Evolutionary conservation across 2,888 invertebrate species (phyloP), one percentile per base, ranked within the genome.

Genomic region (Conomelus anceps): DNA sequence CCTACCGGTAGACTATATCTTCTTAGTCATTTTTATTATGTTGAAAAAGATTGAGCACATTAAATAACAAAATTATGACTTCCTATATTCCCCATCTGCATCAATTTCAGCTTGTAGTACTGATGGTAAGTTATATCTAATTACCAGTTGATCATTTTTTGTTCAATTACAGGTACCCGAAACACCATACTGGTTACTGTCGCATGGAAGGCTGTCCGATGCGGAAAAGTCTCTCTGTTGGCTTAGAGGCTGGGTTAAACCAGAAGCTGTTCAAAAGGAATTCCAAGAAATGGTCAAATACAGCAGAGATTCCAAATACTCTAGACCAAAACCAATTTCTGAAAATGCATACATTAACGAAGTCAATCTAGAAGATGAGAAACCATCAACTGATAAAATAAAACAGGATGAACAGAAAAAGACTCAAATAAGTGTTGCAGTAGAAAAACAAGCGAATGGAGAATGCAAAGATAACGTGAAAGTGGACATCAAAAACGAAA

Each of bases 161-260:
- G 17, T 84, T 4, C 7, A 88, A 23, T 92, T 92, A 41, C 92
- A 95, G 95, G 94, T 95, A 1, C 95, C 95, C 0, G 95, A 95
- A 92, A 94, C 95, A 7, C 95, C 95, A 63, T 93, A 95, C 91
- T 95, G 95, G 95, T 92, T 95, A n/a, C 91, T 95, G 89, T 94
- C 95, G 0, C 94, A 94, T 91, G 94, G 95, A 9, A 93, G 94
- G 0, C 93, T 93, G 91, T 94, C 94, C 91, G 95, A 95, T 13
- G 95, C 95, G 0, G 91, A 94, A 13, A 93, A 92, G 29, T 94
- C 95, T 0, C 93, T 95, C n/a, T 94, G 95, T 90, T 94, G 94
- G 91, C 93, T 95, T 0, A 93, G 95, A 89, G 95, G 95, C 0
- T 95, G 95, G 95, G 93, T 94, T 0, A 26, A 94, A 7, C 94